These are phyloP conservation scores for Collichthys lucidus DNA, from an alignment of 2,113 vertebrate genomes.

Conservation along the genomic window DNA sequence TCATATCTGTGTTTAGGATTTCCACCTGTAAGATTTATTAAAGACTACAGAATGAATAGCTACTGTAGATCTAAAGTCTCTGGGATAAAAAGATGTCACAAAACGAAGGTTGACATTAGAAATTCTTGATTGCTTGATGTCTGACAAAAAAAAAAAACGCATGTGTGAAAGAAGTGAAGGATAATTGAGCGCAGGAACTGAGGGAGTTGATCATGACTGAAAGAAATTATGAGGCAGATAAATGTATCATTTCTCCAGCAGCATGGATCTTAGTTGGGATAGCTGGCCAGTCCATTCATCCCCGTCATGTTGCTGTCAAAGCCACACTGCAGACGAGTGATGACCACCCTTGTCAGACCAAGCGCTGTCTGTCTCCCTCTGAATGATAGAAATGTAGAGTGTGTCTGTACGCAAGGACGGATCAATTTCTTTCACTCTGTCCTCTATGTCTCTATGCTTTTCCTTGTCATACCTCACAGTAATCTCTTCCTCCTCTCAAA, in stretches of 20 bases:
- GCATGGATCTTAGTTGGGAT: constrained; percentile 59
- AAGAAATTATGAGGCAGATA: constrained; percentile 58
- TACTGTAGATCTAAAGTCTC: constrained; percentile 7
- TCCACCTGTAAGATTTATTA: constrained; percentile 6
- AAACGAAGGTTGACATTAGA: neutral
- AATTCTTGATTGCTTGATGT: neutral
- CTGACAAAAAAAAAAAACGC: neutral
- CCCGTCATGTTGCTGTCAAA: constrained; percentile 83
- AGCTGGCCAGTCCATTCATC: constrained; percentile 75
- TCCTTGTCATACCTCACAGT: constrained; percentile 61
- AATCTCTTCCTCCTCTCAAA: constrained; percentile 47
- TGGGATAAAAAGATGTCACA: neutral
- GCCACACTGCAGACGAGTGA: constrained; percentile 76
- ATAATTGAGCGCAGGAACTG: neutral
- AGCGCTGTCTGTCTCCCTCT: constrained; percentile 71
- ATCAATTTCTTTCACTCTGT: constrained; percentile 77
- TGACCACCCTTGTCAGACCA: constrained; percentile 77
- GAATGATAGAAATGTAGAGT: constrained; percentile 81
- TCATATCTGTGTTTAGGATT: constrained; percentile 2
- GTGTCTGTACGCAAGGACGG: constrained; percentile 71
- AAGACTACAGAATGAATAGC: constrained; percentile 11
- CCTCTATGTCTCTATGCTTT: constrained; percentile 60
- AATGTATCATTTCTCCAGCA: constrained; percentile 57
- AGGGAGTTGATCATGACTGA: constrained; percentile 37
- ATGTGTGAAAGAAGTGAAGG: neutral